Conservation (phyloP, 2,113 vertebrate genomes). For the Paramormyrops kingsleyae region DNA sequence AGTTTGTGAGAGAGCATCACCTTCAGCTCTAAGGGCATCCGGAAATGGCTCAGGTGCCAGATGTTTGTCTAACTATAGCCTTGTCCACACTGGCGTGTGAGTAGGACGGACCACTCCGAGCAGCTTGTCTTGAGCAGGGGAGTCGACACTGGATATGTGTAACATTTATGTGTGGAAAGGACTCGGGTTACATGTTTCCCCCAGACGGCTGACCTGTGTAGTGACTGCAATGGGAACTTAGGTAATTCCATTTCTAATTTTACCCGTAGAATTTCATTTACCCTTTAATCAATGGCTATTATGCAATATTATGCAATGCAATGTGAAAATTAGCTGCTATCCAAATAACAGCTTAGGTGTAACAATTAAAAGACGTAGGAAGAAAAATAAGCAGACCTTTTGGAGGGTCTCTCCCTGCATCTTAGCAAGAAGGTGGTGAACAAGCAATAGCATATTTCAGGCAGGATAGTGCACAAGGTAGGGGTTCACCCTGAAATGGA, state of each 20-base stretch:
- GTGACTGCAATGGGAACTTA: neutral
- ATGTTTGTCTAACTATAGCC: slow-evolving; percentile 12
- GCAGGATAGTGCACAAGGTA: neutral
- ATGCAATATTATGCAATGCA: neutral
- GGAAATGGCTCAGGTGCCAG: slow-evolving; percentile 7
- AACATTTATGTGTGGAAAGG: neutral
- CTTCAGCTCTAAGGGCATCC: neutral
- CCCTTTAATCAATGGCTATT: neutral
- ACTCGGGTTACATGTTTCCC: neutral
- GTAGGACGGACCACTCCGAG: neutral
- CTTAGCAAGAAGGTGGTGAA: neutral
- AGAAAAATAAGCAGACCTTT: neutral
- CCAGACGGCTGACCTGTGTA: neutral
- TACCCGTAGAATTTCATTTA: neutral
- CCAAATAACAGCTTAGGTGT: neutral
- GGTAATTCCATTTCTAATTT: slow-evolving; percentile 8
- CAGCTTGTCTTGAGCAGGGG: neutral
- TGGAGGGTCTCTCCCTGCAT: neutral
- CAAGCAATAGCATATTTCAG: neutral
- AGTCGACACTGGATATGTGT: slow-evolving; percentile 1
- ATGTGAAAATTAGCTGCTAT: neutral
- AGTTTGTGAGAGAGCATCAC: neutral
- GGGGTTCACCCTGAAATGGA: neutral
- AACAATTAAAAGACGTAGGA: neutral
- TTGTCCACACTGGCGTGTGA: neutral